phyloP scores from a whole-genome alignment of 1,140 invertebrate genomes.

The Macrostomum lignano region DNA sequence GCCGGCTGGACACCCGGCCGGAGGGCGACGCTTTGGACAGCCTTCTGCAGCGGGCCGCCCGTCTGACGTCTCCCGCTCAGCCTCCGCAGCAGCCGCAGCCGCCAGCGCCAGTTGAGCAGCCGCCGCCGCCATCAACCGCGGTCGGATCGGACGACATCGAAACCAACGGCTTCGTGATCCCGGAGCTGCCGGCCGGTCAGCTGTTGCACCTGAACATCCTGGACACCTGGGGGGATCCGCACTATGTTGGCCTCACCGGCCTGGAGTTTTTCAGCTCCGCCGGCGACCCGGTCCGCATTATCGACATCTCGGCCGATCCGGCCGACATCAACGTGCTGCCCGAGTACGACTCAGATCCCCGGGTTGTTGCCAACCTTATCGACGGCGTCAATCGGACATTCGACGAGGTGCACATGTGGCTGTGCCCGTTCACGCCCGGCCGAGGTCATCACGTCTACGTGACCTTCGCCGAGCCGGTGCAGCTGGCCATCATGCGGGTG shows the following conservation, averaged over 20 bases:
- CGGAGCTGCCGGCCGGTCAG: constrained; percentile 40
- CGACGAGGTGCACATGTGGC: constrained; percentile 47
- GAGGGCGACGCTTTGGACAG: constrained; percentile 12
- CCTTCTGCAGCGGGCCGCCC: background rate
- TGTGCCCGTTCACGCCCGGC: constrained; percentile 34
- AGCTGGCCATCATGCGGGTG: constrained; percentile 31
- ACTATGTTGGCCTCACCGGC: constrained; percentile 48
- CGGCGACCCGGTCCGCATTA: constrained; percentile 31
- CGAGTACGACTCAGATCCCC: constrained; percentile 33
- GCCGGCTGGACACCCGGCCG: constrained; percentile 20
- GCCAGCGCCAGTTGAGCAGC: background rate
- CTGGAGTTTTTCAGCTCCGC: constrained; percentile 42
- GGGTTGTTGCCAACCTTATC: constrained; percentile 36
- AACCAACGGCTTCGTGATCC: constrained; percentile 31
- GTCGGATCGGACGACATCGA: constrained; percentile 5
- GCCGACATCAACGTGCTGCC: constrained; percentile 34
- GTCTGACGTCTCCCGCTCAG: background rate
- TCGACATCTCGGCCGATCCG: constrained; percentile 33
- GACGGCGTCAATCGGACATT: constrained; percentile 42
- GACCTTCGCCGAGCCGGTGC: constrained; percentile 30
- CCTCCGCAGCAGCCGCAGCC: background rate
- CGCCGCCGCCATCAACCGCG: background rate
- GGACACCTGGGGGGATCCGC: constrained; percentile 50
- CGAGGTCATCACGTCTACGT: constrained; percentile 34
- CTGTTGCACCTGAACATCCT: constrained; percentile 39